Base-by-base conservation (phyloP, 2,888 invertebrate genomes). In the Coleophora deauratella region DNA sequence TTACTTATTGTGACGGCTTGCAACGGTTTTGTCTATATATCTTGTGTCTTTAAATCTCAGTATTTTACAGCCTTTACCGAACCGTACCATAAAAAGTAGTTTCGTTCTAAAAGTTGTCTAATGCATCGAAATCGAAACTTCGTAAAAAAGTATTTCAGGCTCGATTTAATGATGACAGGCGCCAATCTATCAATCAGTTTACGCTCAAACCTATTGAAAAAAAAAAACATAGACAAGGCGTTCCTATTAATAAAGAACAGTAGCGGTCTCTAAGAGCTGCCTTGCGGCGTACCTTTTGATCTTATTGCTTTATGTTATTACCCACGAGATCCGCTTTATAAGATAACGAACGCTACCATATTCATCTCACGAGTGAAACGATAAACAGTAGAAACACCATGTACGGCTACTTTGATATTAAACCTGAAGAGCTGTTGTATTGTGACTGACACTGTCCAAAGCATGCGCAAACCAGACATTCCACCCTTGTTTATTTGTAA, bases 271-370 rank as follows among this genome's bases (percentile, higher is more conserved):
- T 58, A 45, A 49, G 49, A 47, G 47, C 50, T 57, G 59, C 68
- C 55, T 58, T 66, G 68, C 60, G 66, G 71, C 59, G 65, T 55
- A 42, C 64, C 58, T 59, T 71, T 72, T 68, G 63, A 70, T 67
- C 55, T 60, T 53, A 40, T 41, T 34, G 47, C 46, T 51, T 43
- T 46, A 21, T 42, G 44, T 40, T 41, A 39, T 37, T 42, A 40
- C 43, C 33, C 42, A 46, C 53, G 43, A 66, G 67, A 72, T 71
- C 61, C 59, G 54, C 65, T 66, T 62, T 57, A n/a, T n/a, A 43
- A 64, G 70, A 72, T 72, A 62, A 67, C 51, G 46, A 54, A 49
- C 52, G 51, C 47, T 54, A 55, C 54, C 52, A 50, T 53, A 59
- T 55, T 47, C 48, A 47, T 47, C 51, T 49, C 46, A 51, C 47